Conservation (phyloP, 2,797 vertebrate genomes). For the Leucoraja ocellata region DNA sequence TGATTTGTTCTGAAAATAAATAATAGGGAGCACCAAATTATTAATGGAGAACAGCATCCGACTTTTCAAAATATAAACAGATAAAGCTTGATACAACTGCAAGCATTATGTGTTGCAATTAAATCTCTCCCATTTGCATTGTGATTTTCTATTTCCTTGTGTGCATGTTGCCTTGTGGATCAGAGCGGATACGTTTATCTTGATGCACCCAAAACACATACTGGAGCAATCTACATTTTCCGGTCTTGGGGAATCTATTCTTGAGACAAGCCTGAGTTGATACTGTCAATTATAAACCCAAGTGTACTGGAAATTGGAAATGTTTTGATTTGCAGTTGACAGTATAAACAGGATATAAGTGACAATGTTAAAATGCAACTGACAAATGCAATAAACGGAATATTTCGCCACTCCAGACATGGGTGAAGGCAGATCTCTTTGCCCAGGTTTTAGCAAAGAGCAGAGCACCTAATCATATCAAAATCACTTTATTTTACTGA, state of each 20-base stretch:
- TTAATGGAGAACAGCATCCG: no score
- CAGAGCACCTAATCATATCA: neutral
- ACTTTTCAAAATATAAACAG: no score
- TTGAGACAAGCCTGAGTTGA: neutral
- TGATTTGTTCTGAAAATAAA: no score
- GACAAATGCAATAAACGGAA: neutral
- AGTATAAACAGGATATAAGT: constrained; percentile 19
- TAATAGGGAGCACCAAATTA: no score
- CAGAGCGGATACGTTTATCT: neutral
- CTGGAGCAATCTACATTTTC: neutral
- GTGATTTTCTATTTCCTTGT: neutral
- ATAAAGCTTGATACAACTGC: no score
- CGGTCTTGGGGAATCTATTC: neutral
- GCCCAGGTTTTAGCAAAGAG: neutral
- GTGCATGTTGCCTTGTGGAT: neutral
- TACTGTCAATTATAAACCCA: constrained; percentile 7
- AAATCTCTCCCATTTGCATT: neutral
- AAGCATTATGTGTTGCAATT: neutral
- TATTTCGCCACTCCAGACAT: neutral
- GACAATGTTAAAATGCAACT: neutral
- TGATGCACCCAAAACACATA: neutral
- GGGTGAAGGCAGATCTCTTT: no score
- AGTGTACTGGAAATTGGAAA: neutral
- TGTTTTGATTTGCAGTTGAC: constrained; percentile 17
- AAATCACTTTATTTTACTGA: neutral